These are phyloP conservation scores for Hylaeus anthracinus DNA, from an alignment of 1,140 invertebrate species.

Conservation along the genomic window DNA sequence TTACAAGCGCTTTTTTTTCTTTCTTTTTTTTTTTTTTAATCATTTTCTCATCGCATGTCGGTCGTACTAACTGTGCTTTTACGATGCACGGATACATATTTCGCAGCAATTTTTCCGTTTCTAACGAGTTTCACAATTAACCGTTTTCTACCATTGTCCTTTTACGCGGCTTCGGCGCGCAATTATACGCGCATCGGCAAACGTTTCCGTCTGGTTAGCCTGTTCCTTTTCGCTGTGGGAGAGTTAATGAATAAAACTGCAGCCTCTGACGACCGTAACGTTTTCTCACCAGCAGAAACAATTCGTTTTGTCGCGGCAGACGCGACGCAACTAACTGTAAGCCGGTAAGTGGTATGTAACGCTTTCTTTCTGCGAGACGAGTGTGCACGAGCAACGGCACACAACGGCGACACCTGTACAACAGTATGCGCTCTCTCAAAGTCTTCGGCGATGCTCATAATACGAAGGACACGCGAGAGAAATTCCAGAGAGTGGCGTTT, in stretches of 20 bases:
- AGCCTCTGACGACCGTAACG: not conserved
- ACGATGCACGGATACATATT: too few relatives aligned
- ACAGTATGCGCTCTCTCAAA: too few relatives aligned
- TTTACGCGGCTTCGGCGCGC: not conserved
- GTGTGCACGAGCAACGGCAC: not conserved
- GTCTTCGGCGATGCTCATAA: not conserved
- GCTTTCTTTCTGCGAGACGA: not conserved
- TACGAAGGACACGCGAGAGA: not conserved
- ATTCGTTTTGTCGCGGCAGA: not conserved
- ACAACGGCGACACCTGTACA: too few relatives aligned
- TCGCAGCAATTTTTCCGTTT: too few relatives aligned
- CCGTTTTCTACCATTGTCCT: too few relatives aligned
- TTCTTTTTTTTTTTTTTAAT: too few relatives aligned
- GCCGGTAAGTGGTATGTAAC: not conserved
- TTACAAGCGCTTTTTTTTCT: too few relatives aligned
- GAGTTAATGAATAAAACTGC: not conserved
- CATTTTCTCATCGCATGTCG: too few relatives aligned
- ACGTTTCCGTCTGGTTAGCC: not conserved
- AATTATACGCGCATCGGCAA: not conserved
- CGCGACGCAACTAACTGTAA: not conserved
- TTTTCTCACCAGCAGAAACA: not conserved
- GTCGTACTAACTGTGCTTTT: too few relatives aligned
- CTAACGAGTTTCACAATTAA: too few relatives aligned
- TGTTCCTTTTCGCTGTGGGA: constrained; percentile 2
- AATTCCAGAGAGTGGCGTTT: constrained; percentile 3